Base-by-base conservation (phyloP, 2,113 vertebrate species). In the Gobio gobio region DNA sequence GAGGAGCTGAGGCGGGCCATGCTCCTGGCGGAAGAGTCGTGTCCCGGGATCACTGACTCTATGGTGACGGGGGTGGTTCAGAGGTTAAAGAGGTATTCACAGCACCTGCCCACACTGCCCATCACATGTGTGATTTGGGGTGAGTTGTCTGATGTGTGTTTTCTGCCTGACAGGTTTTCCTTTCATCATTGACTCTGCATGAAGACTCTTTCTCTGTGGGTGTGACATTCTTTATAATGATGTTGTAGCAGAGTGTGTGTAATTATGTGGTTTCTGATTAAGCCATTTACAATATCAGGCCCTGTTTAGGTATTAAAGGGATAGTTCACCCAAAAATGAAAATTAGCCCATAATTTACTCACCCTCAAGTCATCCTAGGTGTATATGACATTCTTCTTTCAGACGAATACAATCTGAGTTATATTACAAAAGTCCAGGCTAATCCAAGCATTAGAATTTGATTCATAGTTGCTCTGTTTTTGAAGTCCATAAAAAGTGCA, bases 1-100 rank as follows among this genome's bases (percentile, higher is more conserved):
- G 97, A 99, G 80, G 94, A 96, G 85, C 93, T 99, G 83, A 95
- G 93, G 18, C 95, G 96, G 74, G 96, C 97, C 85, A 94, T 99
- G 93, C 95, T 96, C 91, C 92, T 95, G 91, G 97, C 96, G 0
- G 98, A 99, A 87, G 96, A 99, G 90, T 92, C 93, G 0, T 97
- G 96, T 89, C 98, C 98, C 0, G 98, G 98, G 29, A 97, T 99
- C 89, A 95, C 96, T 1, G 98, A 99, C 91, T 96, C 96, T 14
- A 95, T 99, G 95, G 96, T 99, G 85, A 95, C 96, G 12, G 95
- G 96, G 83, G 96, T 99, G 0, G 93, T 99, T 83, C 96, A 96
- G 92, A 96, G 97, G 92, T 94, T 99, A 90, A 96, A 98, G 94
- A 98, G 97, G 98, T 99, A 93, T 92, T 16, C 7, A 2, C 18